A percentile compares a stretch with the other conserved stretches of the same genome.
Conservation (phyloP, 2,888 invertebrate species). For the Ellobium chinense region DNA sequence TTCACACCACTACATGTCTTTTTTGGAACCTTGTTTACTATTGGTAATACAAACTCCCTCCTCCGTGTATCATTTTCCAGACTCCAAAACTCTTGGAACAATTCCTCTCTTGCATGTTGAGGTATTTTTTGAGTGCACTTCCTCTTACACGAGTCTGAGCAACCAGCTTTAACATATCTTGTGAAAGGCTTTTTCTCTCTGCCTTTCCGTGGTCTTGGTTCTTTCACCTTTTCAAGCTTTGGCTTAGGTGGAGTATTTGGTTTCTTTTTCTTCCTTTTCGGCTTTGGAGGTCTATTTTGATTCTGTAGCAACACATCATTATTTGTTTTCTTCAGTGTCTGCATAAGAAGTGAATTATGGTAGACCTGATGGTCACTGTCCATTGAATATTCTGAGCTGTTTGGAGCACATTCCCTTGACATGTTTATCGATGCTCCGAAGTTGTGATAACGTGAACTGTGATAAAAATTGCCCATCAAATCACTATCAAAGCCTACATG, state of each 20-base stretch:
- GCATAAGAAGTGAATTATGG: background rate
- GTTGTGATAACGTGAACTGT: background rate
- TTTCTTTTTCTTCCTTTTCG: background rate
- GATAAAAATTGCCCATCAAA: background rate
- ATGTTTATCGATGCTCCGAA: background rate
- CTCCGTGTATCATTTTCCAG: constrained; percentile 13
- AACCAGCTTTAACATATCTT: constrained; percentile 12
- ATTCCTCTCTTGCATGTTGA: background rate
- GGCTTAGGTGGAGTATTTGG: background rate
- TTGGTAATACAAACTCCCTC: constrained; percentile 19
- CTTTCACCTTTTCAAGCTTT: background rate
- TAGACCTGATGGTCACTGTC: background rate
- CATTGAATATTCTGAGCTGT: background rate
- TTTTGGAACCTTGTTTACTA: constrained; percentile 28
- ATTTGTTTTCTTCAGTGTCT: constrained; percentile 1
- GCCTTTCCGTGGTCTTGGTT: background rate
- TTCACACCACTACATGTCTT: constrained; percentile 30
- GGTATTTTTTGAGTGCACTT: constrained; percentile 20
- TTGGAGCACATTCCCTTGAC: background rate
- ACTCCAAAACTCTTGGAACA: constrained; percentile 23
- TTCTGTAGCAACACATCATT: background rate
- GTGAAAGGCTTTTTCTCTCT: constrained; percentile 1
- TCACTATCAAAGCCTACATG: background rate
- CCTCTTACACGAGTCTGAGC: constrained; percentile 15
- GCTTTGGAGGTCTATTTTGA: background rate